Percentiles rank a stretch among this genome's conserved stretches.
Conservation (phyloP, 2,113 vertebrate species). For the Pygoscelis antarcticus region DNA sequence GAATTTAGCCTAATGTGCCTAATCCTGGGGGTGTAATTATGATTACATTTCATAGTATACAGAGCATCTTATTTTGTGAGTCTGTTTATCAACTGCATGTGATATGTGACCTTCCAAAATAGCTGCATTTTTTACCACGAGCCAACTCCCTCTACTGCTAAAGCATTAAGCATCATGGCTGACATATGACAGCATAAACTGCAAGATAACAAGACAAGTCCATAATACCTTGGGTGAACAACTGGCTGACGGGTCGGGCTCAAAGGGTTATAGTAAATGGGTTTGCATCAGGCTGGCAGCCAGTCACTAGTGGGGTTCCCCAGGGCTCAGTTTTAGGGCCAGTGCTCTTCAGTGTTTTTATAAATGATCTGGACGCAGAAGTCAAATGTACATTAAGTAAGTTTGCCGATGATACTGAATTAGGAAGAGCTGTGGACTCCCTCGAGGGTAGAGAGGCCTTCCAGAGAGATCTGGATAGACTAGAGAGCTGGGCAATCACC, state of each 20-base stretch:
- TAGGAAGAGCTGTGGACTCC: background rate
- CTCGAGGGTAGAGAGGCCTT: background rate
- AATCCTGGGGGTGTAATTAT: background rate
- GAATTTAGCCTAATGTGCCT: background rate
- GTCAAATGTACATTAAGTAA: background rate
- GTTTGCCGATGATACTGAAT: background rate
- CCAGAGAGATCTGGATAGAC: background rate
- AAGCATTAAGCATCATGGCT: background rate
- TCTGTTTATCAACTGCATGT: background rate
- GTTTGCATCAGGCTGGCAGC: background rate
- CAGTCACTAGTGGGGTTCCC: background rate
- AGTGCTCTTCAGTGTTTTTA: background rate
- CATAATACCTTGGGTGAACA: rapidly evolving
- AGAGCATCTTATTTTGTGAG: background rate
- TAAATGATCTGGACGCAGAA: background rate
- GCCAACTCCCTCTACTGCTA: background rate
- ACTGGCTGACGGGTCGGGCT: rapidly evolving
- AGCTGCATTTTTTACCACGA: background rate
- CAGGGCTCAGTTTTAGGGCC: background rate
- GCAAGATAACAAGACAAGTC: background rate
- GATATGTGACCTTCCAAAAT: background rate
- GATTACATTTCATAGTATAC: background rate
- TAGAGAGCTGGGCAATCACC: background rate
- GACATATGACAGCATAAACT: background rate
- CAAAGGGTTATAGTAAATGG: background rate